phyloP scores from a whole-genome alignment of 1,140 invertebrate species.

The Bombus confusus region DNA sequence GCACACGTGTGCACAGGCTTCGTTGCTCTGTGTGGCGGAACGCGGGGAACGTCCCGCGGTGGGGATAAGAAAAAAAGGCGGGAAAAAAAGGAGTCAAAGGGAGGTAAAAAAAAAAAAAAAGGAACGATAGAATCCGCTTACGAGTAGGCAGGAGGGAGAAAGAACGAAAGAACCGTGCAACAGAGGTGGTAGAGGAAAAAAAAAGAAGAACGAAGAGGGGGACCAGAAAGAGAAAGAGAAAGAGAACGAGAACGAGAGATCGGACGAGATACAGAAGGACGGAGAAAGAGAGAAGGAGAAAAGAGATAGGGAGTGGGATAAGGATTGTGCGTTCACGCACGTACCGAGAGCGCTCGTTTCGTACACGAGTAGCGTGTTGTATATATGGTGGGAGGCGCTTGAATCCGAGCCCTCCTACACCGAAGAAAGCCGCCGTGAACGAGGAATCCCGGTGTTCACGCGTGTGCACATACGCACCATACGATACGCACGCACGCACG shows the following conservation, averaged over 20 bases:
- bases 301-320: neutral
- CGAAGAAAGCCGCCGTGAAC: conserved; percentile 13
- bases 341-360: conserved; percentile 30
- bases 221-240: neutral
- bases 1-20: conserved; percentile 16
- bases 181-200: neutral
- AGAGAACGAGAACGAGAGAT: neutral
- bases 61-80: conserved; percentile 1
- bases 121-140: no score
- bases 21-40: neutral
- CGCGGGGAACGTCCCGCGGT: neutral
- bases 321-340: conserved; percentile 27
- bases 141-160: neutral
- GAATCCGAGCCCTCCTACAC: conserved; percentile 51
- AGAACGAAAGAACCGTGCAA: neutral
- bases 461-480: conserved; percentile 9
- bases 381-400: conserved; percentile 46
- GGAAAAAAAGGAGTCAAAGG: neutral
- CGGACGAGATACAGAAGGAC: no score
- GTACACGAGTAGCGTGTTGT: conserved; percentile 7
- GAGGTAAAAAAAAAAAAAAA: neutral
- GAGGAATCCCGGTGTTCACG: neutral
- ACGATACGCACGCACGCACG: conserved; percentile 4
- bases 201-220: neutral
- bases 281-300: neutral